These are phyloP conservation scores for Drosophila pallidifrons DNA, from an alignment of 1,140 invertebrate species.

Conservation along the genomic window DNA sequence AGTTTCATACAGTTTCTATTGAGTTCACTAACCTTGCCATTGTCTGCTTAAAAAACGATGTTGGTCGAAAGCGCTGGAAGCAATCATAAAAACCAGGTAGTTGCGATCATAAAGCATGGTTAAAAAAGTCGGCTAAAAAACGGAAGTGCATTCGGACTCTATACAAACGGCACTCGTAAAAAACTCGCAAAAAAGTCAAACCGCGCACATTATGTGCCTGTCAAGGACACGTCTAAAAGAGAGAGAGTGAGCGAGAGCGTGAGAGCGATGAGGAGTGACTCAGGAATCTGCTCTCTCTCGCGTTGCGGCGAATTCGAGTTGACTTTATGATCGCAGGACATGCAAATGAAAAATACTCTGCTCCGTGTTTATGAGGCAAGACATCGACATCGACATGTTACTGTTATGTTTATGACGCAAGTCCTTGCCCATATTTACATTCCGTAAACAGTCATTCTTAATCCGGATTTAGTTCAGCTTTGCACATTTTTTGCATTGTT, in stretches of 20 bases:
- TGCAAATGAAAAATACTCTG: slow-evolving; percentile 28
- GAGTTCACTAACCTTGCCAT: slow-evolving; percentile 45
- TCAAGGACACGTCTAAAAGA: slow-evolving; percentile 44
- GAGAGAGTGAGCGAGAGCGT: slow-evolving; percentile 14
- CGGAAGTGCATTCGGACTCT: slow-evolving; percentile 24
- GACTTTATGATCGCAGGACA: slow-evolving; percentile 35
- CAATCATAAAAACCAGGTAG: not conserved
- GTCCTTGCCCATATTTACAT: slow-evolving; percentile 29
- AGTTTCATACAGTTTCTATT: slow-evolving; percentile 10
- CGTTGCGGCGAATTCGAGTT: slow-evolving; percentile 46
- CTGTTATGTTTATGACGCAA: slow-evolving; percentile 58
- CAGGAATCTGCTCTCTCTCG: not conserved
- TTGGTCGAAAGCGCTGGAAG: slow-evolving; percentile 16
- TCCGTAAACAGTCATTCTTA: slow-evolving; percentile 58
- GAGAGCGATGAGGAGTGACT: not conserved
- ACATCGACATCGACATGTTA: slow-evolving; percentile 15
- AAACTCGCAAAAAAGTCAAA: slow-evolving; percentile 75
- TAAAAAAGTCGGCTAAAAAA: slow-evolving; percentile 60
- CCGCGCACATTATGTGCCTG: slow-evolving; percentile 51
- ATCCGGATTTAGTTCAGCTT: slow-evolving; percentile 78
- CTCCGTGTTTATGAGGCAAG: slow-evolving; percentile 12
- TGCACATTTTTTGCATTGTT: slow-evolving; percentile 78
- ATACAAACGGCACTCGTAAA: slow-evolving; percentile 52
- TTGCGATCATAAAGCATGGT: slow-evolving; percentile 18
- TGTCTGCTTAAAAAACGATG: slow-evolving; percentile 25